These are phyloP conservation scores for Pteropus rufus DNA, from an alignment of 2,797 vertebrate genomes.

Conservation along the genomic window DNA sequence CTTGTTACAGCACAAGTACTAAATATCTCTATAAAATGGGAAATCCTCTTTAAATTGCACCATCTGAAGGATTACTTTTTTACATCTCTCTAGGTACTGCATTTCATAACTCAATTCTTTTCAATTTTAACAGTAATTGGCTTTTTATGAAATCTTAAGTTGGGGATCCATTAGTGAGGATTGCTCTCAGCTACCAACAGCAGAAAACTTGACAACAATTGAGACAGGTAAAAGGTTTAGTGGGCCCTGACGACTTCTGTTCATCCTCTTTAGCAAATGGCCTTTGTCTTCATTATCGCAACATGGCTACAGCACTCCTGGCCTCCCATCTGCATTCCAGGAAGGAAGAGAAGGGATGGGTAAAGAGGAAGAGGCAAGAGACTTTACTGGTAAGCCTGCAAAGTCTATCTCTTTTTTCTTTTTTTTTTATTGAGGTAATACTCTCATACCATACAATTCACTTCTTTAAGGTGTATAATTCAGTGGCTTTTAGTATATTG, in stretches of 20 bases:
- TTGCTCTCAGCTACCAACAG: neutral
- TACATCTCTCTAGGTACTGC: neutral
- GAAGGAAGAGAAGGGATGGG: neutral
- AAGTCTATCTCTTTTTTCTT: neutral
- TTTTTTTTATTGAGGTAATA: neutral
- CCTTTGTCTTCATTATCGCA: neutral
- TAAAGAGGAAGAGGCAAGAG: neutral
- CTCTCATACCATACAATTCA: neutral
- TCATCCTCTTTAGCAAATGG: neutral
- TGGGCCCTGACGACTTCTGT: neutral
- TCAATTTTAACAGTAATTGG: slow-evolving; percentile 33
- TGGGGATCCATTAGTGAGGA: neutral
- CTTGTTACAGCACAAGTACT: neutral
- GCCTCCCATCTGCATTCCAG: neutral
- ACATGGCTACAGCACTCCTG: neutral
- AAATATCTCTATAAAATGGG: slow-evolving; percentile 13
- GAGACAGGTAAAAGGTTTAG: neutral
- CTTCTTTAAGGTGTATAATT: neutral
- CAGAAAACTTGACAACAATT: neutral
- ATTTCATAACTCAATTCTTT: slow-evolving; percentile 43
- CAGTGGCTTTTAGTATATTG: neutral
- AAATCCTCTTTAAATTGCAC: slow-evolving; percentile 6
- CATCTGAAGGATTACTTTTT: slow-evolving; percentile 11
- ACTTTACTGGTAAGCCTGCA: neutral
- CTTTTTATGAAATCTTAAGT: slow-evolving; percentile 46